Evolutionary conservation across 2,113 vertebrate genomes (phyloP), one percentile per base, ranked within the genome.

Genomic region (Platichthys flesus): DNA sequence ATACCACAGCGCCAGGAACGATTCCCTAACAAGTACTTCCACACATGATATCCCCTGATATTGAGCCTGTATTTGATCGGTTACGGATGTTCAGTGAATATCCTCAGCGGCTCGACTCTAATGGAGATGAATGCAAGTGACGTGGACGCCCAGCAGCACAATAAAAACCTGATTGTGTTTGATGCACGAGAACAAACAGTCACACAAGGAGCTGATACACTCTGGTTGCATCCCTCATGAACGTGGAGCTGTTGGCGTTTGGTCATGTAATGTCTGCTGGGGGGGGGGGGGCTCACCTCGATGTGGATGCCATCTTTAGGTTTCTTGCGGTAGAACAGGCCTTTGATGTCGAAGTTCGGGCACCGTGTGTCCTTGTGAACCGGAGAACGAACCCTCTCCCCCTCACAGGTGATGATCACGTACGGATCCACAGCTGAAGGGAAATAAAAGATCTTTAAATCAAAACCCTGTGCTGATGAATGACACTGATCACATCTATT

Each of bases 261-360:
- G 14, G 47, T 16, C 16, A 18, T 6, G 1, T 16, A 7, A 51
- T 16, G 18, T 8, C 47, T 15, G 47, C 15, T 1, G 16, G 1
- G 13, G 3, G 24, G 24, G 24, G 24, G 24, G 75, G 69, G 16
- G 57, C 89, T 90, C 78, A 98, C 97, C 97, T 98, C 96, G 24
- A 98, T 88, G 35, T 96, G 93, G 88, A 98, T 93, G 12, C 95
- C 96, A 2, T 96, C 94, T 67, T 95, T 94, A 0, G 95, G 96
- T 72, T 97, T 98, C 93, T 96, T 97, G 75, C 96, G 96, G 85
- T 97, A 98, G 89, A 98, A 98, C 84, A 98, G 69, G 4, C 95
- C 97, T 91, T 98, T 98, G 71, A 97, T 84, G 0, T 98, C 93
- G 2, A 98, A 98, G 83, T 96, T 95, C 0, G 97, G 97, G 1